Base-by-base conservation (phyloP, 2,797 vertebrate genomes). In the Nannoperca australis region DNA sequence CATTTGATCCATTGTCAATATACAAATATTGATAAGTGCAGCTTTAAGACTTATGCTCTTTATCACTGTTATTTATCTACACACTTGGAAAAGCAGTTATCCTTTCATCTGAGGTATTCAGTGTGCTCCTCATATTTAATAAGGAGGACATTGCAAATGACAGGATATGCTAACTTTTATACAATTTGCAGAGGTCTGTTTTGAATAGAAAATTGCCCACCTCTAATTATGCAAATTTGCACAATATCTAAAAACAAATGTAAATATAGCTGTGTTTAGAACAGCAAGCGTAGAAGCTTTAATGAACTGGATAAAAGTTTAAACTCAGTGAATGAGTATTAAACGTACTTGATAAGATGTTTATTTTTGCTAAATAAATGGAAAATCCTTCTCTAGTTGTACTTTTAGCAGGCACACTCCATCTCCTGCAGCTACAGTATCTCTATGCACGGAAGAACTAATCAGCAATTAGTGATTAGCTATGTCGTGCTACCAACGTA, bases 401-500 rank as follows among this genome's bases (percentile, higher is more conserved):
- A 20, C 27, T 58, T 59, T 10, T 71, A 50, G 62, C 47, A 18
- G 61, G 61, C 34, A 18, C 62, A 7, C 70, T 76, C 17, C 73
- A 47, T 76, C 73, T 79, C 60, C 38, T 79, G 65, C 20, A 47
- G 78, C 67, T 82, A 45, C 44, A 45, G 44, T 18, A 64, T 77
- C 82, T 75, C 42, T n/a, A 22, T 20, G 69, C 74, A 88, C 79
- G 85, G 92, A 91, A 92, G 81, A 83, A 27, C 71, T 85, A 92
- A 94, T 89, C 89, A 91, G 74, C 82, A 73, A 86, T 86, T 88
- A 70, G 88, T 61, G 85, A 91, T 91, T 78, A 87, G 55, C 79
- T 4, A 74, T 94, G 92, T 81, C 92, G 17, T 91, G 91, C 88
- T 91, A 92, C 84, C 72, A 45, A 44, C 55, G 56, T 88, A 83